Conservation (phyloP, 2,113 vertebrate genomes). For the Phaethon lepturus region DNA sequence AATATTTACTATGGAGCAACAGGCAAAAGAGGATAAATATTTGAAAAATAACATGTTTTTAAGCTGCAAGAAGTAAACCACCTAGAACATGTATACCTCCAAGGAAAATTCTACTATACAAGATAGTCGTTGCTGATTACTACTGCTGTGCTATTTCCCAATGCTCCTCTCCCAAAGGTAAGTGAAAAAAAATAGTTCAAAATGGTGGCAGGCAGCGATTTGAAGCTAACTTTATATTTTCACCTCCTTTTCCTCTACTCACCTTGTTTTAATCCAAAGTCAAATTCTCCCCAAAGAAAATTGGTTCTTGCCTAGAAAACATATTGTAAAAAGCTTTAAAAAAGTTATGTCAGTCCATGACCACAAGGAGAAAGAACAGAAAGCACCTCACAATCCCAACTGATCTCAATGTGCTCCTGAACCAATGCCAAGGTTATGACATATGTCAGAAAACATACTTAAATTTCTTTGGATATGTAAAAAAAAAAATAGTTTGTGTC, state of each 20-base stretch:
- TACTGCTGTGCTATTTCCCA: not conserved
- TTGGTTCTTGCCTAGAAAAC: not conserved
- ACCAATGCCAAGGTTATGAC: not conserved
- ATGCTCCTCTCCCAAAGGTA: not conserved
- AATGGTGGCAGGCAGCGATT: not conserved
- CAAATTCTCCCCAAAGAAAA: not conserved
- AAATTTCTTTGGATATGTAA: not conserved
- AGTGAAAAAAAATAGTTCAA: not conserved
- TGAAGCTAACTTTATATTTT: not conserved
- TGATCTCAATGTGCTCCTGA: not conserved
- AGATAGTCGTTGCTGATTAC: not conserved
- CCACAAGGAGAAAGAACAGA: not conserved
- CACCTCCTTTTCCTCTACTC: not conserved
- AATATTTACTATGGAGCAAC: not conserved
- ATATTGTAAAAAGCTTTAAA: not conserved
- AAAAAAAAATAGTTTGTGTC: not conserved
- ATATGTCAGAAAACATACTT: not conserved
- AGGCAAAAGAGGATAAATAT: not conserved
- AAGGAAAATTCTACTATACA: not conserved
- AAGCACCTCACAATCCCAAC: not conserved
- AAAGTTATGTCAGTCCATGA: not conserved
- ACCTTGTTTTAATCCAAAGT: not conserved
- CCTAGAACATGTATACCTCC: not conserved
- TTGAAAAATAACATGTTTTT: not conserved
- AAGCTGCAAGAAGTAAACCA: not conserved